Conservation (phyloP, 2,113 vertebrate species). For the Pluvialis apricaria region DNA sequence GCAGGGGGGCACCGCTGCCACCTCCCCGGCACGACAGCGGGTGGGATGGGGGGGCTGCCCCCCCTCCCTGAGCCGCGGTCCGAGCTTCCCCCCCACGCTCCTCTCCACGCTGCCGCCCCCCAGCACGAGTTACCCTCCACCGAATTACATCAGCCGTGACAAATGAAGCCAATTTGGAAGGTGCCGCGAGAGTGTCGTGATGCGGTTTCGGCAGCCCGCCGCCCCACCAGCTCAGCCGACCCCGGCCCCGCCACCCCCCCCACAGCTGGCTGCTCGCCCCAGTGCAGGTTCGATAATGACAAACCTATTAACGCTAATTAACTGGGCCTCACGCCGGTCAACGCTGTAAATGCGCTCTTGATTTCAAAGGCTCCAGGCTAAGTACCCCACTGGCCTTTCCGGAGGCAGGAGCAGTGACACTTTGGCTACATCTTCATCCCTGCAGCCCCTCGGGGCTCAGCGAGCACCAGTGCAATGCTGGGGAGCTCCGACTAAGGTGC, state of each 20-base stretch:
- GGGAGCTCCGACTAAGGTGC: background rate
- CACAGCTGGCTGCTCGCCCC: background rate
- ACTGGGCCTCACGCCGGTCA: background rate
- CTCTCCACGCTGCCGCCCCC: slow-evolving; percentile 14
- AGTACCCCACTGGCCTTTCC: background rate
- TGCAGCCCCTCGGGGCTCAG: accelerated
- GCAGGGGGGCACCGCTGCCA: background rate
- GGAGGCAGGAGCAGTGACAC: background rate
- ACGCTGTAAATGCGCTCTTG: background rate
- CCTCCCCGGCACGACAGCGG: background rate
- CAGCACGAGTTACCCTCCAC: slow-evolving; percentile 27
- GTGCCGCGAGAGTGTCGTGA: background rate
- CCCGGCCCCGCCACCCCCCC: background rate
- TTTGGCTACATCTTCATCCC: background rate
- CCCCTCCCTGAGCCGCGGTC: background rate
- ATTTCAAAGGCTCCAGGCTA: slow-evolving; percentile 5
- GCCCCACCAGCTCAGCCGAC: background rate
- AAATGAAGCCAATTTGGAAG: slow-evolving; percentile 39
- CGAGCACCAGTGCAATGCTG: background rate
- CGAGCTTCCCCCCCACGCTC: background rate
- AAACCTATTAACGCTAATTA: slow-evolving; percentile 60
- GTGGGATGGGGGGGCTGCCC: background rate
- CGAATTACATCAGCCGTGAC: slow-evolving; percentile 40
- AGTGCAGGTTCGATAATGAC: background rate
- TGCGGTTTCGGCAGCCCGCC: background rate